Percentiles rank a stretch among this genome's conserved stretches.
Evolutionary conservation across 1,140 invertebrate species (phyloP).

Genomic region (Procambarus clarkii): DNA sequence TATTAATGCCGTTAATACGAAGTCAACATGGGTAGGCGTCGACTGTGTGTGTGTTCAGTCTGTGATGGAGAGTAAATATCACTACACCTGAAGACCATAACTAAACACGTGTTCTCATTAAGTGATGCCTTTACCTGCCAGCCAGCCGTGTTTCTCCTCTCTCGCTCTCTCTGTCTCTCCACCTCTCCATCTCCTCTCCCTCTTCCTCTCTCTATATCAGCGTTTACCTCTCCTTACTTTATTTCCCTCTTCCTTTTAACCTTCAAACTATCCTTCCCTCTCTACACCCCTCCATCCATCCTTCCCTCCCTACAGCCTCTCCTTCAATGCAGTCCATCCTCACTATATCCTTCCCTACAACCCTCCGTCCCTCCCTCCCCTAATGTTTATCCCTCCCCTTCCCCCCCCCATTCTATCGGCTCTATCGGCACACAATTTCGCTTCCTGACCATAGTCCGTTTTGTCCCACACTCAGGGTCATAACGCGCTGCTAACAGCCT

Average conservation of each 20-base stretch:
- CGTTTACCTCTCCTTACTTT: too few relatives aligned
- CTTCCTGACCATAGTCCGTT: too few relatives aligned
- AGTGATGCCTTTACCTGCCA: conserved; percentile 16
- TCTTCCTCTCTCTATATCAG: too few relatives aligned
- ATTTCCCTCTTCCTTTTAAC: too few relatives aligned
- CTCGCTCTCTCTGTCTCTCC: neutral
- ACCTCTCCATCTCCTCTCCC: too few relatives aligned
- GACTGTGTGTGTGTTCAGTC: neutral
- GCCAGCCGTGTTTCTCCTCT: too few relatives aligned
- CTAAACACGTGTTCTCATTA: conserved; percentile 34
- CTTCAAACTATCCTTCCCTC: neutral
- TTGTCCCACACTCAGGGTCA: too few relatives aligned
- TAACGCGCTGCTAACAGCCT: neutral
- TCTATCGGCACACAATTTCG: neutral
- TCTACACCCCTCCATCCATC: neutral
- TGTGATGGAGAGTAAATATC: conserved; percentile 34
- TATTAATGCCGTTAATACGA: conserved; percentile 28
- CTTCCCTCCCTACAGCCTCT: neutral
- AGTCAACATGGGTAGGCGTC: conserved; percentile 28
- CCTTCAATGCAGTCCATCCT: too few relatives aligned
- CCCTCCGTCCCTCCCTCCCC: neutral
- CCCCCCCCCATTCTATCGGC: neutral
- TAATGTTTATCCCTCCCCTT: neutral
- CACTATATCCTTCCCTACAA: too few relatives aligned
- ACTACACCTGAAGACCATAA: conserved; percentile 2